phyloP scores from a whole-genome alignment of 2,113 vertebrate genomes.

The Saimiri boliviensis region DNA sequence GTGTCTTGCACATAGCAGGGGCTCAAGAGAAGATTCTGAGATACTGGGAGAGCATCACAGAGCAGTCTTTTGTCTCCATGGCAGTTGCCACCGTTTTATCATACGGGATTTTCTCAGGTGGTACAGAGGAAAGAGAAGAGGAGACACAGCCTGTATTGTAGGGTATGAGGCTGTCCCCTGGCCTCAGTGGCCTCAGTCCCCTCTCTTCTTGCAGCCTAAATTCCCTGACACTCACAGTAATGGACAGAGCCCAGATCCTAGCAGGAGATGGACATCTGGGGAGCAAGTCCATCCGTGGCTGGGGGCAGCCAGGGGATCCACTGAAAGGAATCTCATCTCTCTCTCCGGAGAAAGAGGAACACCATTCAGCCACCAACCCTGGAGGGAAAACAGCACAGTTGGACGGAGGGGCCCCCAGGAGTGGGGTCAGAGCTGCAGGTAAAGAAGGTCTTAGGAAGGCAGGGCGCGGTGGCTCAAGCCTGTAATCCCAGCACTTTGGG shows the following conservation, averaged over 20 bases:
- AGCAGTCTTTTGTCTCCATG: background rate
- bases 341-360: background rate
- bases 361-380: background rate
- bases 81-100: background rate
- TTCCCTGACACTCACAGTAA: background rate
- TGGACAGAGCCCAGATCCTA: background rate
- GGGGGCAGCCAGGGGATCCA: background rate
- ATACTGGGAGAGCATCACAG: background rate
- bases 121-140: background rate
- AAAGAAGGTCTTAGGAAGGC: background rate
- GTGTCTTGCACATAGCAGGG: background rate
- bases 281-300: background rate
- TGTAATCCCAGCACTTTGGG: too few relatives aligned
- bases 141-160: accelerated
- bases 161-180: background rate
- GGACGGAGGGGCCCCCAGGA: background rate
- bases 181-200: background rate
- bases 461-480: too few relatives aligned
- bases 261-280: background rate
- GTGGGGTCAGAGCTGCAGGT: background rate
- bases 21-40: background rate
- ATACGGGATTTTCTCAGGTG: background rate
- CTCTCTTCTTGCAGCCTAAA: background rate
- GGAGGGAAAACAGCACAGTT: background rate
- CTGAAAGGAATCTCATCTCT: background rate